Conservation (phyloP, 35 echinoderm and acorn worm species). For the Apostichopus californicus region DNA sequence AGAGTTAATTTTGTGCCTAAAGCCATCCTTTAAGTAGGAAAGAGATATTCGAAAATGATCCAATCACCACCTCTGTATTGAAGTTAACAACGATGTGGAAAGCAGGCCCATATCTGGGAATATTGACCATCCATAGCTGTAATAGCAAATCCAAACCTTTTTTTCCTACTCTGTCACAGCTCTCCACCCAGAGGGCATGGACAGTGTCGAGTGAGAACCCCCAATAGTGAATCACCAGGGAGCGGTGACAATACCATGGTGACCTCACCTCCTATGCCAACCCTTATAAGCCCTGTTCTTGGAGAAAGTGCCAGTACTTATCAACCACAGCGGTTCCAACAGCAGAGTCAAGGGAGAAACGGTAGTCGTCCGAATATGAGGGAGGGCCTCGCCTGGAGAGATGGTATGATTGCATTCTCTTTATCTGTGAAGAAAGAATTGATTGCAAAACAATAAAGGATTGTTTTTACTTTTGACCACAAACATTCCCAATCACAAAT, state of each 20-base stretch:
- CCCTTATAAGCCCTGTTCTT: constrained; percentile 74
- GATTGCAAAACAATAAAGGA: too few species aligned
- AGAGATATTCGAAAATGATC: too few species aligned
- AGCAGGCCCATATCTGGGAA: too few species aligned
- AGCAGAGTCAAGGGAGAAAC: neutral
- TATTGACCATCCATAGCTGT: too few species aligned
- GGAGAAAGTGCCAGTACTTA: constrained; percentile 96
- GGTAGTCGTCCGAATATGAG: neutral
- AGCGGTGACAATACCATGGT: constrained; percentile 35
- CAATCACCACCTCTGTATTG: too few species aligned
- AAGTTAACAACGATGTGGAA: too few species aligned
- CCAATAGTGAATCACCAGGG: neutral
- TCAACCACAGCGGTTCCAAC: constrained; percentile 28
- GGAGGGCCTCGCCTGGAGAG: neutral
- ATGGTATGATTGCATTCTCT: neutral
- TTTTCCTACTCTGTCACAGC: neutral
- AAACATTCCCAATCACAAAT: too few species aligned
- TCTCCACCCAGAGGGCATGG: constrained; percentile 9
- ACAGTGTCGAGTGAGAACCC: neutral
- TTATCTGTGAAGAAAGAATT: too few species aligned
- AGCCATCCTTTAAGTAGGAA: too few species aligned
- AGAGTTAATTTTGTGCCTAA: too few species aligned
- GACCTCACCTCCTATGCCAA: constrained; percentile 40
- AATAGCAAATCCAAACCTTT: too few species aligned
- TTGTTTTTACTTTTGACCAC: too few species aligned